Base-by-base conservation (phyloP, 2,113 vertebrate genomes). In the Sigmodon hispidus region DNA sequence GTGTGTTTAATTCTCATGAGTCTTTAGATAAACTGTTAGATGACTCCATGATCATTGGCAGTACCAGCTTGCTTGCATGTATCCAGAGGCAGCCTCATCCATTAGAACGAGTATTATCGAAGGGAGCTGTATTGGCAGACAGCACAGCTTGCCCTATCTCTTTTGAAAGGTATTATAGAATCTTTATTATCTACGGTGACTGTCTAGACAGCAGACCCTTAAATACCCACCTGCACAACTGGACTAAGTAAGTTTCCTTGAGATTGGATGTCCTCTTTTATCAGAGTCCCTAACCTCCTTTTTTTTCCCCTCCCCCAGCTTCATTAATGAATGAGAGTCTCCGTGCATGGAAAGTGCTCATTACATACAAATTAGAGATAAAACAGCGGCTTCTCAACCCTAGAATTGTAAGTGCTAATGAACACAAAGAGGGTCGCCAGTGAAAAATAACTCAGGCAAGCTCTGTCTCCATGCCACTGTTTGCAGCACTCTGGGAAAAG, bases 321-420 rank as follows among this genome's bases (percentile, higher is more conserved):
- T 94, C 61, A 8, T 93, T 76, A 92, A 94, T 73, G 45, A 98
- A 96, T 16, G 70, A 95, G 61, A 63, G 16, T 67, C 73, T 97
- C 90, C 40, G 94, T 94, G 94, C 55, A 90, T 67, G 73, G 90
- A 85, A 57, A 95, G 59, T 90, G 48, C 69, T 96, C 26, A 84
- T 96, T 97, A 95, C 43, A 85, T 84, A 93, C 2, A 94, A 97
- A 98, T 96, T 97, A 96, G 85, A 97, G 50, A 96, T 95, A 96
- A 97, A 96, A 96, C 93, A 75, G 45, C 11, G 29, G 92, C 94
- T 97, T 98, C 90, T 57, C 89, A 97, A 96, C 96, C 85, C 57
- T 73, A 63, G 70, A 93, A 97, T 95, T 96, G 94, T 96, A 97
- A 96, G 85, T 96, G 89, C 96, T 98, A 98, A 97, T 97, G 97